Conservation (phyloP, 30 jellyfish, hydroid and myxozoan genomes). For the Cassiopea andromeda region DNA sequence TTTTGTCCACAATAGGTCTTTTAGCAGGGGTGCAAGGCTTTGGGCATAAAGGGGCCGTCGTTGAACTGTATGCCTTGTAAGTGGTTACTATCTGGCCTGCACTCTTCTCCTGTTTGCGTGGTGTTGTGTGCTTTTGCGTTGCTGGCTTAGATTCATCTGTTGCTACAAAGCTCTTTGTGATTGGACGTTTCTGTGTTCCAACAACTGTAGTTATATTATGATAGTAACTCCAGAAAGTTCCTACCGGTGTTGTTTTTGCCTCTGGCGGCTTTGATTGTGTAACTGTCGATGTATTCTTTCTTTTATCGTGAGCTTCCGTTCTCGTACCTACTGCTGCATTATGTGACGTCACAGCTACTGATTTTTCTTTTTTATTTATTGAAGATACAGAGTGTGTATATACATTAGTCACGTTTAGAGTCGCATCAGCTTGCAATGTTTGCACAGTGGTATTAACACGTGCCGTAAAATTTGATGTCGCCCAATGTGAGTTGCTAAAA, state of each 20-base stretch:
- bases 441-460: background rate
- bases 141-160: background rate
- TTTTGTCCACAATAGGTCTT: slow-evolving; percentile 69
- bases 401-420: background rate
- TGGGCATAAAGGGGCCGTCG: slow-evolving; percentile 64
- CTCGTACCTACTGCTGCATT: background rate
- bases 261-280: background rate
- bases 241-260: background rate
- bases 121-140: background rate
- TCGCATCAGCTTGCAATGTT: background rate
- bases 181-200: background rate
- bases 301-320: background rate
- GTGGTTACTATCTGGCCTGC: background rate
- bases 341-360: background rate
- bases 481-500: background rate
- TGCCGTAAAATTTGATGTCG: background rate
- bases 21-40: slow-evolving; percentile 77
- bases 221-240: background rate
- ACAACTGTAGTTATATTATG: background rate
- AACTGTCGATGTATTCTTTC: background rate
- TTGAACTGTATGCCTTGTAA: background rate
- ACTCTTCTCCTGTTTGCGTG: background rate
- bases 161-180: background rate
- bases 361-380: background rate
- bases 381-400: background rate